Evolutionary conservation across 2,797 vertebrate species (phyloP), one percentile per base, ranked within the genome.

Genomic region (Todus mexicanus): DNA sequence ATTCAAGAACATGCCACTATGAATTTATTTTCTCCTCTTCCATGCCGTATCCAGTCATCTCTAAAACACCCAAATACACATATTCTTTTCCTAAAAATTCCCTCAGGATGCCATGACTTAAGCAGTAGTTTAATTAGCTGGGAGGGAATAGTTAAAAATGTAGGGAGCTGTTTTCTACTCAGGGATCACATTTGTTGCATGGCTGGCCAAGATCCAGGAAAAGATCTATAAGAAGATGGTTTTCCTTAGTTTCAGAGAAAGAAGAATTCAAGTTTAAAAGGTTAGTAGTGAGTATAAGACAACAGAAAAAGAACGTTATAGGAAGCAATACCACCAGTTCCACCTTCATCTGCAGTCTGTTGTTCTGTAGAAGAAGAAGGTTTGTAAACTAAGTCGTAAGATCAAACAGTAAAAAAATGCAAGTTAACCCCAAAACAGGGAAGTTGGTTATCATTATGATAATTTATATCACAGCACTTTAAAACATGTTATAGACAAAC

Each of bases 311-410:
- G 61, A 84, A 80, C 66, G 76, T 71, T 91, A 90, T 57, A 64
- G 42, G 93, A 71, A 92, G 89, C 54, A 94, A 86, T 97, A 96
- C 93, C 95, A 97, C 97, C 94, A 98, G 96, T 93, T 98, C 98
- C 98, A 99, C 98, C 98, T 98, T 98, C 98, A 98, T 96, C 97
- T 94, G 96, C 94, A 95, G 96, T 97, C 90, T 97, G 98, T 80
- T 97, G 98, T 91, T 98, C 98, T 98, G 98, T 96, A 96, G 98
- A 98, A 87, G 97, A 98, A 95, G 98, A 97, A 96, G 97, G 96
- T 89, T 96, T 84, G 94, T 97, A 96, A 98, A 98, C 95, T 97
- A 98, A 98, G 97, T 98, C 95, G 98, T 66, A 91, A 98, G 96
- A 95, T 97, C 97, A 91, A 98, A 97, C 40, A 97, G 77, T 92